Base-by-base conservation (phyloP, 37 sponge, comb jelly and placozoan genomes). In the Agelas oroides region DNA sequence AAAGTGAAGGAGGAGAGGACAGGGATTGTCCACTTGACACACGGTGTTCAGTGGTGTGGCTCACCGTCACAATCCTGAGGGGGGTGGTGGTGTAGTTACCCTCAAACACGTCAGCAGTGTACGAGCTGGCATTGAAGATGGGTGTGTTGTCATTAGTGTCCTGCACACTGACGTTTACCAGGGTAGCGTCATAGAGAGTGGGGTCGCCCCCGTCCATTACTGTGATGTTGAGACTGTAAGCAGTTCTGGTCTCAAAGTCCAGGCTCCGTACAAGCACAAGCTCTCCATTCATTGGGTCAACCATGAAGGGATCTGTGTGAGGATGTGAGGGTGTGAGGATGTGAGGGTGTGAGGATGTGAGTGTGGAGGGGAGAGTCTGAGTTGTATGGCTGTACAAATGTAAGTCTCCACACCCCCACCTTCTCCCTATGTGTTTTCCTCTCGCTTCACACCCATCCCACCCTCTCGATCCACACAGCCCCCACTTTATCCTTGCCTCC, bases 131-230 rank as follows among this genome's bases (percentile, higher is more conserved):
- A 11, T 63, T 8, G 34, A 79, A 79, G 68, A 52, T 20, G 0
- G 83, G 83, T 39, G 62, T 2, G 53, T 83, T 83, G 65, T 83
- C 83, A 40, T 83, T 83, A n/a, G 61, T n/a, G 33, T 83, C 83
- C 20, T 21, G 2, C 0, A 83, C 60, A 25, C 13, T 5, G 16
- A 73, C 64, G n/a, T 0, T 40, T 24, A 83, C 28, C 5, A 30
- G 31, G 24, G 83, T 46, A 36, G 28, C 2, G 19, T 33, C 25
- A 0, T 15, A 21, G 2, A 34, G 63, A 12, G 46, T 46, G 46
- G 46, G 46, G 12, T 33, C 68, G 16, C 55, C 68, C 20, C 35
- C 35, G 32, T 79, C 68, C 18, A 13, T 52, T 14, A 31, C 80
- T 30, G 80, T 67, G 34, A 79, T 68, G 53, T 65, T 67, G 68